These are phyloP conservation scores for Pomatorhinus ruficollis DNA, from an alignment of 2,113 vertebrate genomes.

Conservation along the genomic window DNA sequence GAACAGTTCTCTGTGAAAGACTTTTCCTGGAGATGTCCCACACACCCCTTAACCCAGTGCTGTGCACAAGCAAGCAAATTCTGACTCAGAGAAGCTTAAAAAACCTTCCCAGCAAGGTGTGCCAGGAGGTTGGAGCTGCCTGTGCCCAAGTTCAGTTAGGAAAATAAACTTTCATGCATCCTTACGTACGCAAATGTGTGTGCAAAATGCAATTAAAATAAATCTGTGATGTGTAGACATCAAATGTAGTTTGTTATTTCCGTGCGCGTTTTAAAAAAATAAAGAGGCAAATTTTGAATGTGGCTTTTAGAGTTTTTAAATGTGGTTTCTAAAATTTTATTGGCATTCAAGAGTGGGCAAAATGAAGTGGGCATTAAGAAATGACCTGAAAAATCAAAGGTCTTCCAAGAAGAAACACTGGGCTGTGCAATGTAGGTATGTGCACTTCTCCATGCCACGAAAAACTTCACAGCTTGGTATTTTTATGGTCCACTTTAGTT, in stretches of 20 bases:
- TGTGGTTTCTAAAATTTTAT: not conserved
- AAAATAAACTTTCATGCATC: not conserved
- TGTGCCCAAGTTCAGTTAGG: not conserved
- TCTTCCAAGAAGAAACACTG: not conserved
- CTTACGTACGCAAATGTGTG: accelerated
- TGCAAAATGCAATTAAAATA: not conserved
- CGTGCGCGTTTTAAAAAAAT: not conserved
- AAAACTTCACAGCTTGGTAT: not conserved
- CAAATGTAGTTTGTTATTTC: not conserved
- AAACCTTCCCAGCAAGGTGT: not conserved
- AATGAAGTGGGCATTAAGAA: not conserved
- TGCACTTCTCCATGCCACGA: not conserved
- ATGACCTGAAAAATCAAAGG: not conserved
- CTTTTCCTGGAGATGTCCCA: not conserved
- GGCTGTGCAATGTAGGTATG: not conserved
- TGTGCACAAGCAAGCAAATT: not conserved
- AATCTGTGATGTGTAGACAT: accelerated
- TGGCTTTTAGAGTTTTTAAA: not conserved
- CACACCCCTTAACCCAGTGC: not conserved
- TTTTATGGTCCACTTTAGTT: not conserved
- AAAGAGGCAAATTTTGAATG: not conserved
- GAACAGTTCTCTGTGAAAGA: not conserved
- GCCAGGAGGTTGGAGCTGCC: not conserved
- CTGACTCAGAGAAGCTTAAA: not conserved
- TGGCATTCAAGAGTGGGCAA: not conserved